These are phyloP conservation scores for Drosophila basisetae DNA, from an alignment of 2,888 invertebrate genomes.

Conservation along the genomic window DNA sequence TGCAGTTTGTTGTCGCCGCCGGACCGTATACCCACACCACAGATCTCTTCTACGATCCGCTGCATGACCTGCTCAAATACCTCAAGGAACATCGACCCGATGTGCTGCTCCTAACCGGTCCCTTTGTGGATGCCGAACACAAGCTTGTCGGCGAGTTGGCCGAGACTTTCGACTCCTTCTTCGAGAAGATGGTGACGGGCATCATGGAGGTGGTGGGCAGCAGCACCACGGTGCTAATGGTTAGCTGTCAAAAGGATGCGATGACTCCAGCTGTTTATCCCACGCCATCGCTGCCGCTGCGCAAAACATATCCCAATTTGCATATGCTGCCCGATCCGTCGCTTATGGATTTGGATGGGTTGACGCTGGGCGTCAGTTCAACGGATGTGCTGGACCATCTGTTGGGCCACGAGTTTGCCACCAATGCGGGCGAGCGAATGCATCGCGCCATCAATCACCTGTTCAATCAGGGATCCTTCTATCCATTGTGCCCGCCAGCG, in stretches of 20 bases:
- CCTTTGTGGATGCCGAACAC: conserved; percentile 92
- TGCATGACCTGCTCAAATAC: conserved; percentile 91
- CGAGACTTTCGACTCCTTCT: conserved; percentile 90
- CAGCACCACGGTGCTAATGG: conserved; percentile 90
- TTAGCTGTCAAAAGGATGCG: conserved; percentile 91
- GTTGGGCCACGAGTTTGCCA: conserved; percentile 91
- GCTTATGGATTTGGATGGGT: conserved; percentile 90
- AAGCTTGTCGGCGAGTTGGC: conserved; percentile 88
- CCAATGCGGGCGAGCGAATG: conserved; percentile 89
- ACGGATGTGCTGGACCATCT: conserved; percentile 94
- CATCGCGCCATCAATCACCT: conserved; percentile 91
- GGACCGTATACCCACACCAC: conserved; percentile 94
- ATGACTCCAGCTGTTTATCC: conserved; percentile 93
- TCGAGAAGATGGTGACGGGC: conserved; percentile 89
- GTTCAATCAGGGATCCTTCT: conserved; percentile 91
- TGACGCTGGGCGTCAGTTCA: conserved; percentile 92
- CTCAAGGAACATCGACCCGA: conserved; percentile 90
- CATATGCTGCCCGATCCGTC: conserved; percentile 93
- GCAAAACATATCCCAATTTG: conserved; percentile 87
- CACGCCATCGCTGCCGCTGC: conserved; percentile 90
- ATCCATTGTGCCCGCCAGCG: conserved; percentile 92
- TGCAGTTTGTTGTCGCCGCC: conserved; percentile 90
- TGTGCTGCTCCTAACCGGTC: conserved; percentile 93
- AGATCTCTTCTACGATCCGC: conserved; percentile 92
- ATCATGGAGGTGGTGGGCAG: conserved; percentile 88